Evolutionary conservation across 2,113 vertebrate genomes (phyloP).

Genomic region (Microcebus lehilahytsara): DNA sequence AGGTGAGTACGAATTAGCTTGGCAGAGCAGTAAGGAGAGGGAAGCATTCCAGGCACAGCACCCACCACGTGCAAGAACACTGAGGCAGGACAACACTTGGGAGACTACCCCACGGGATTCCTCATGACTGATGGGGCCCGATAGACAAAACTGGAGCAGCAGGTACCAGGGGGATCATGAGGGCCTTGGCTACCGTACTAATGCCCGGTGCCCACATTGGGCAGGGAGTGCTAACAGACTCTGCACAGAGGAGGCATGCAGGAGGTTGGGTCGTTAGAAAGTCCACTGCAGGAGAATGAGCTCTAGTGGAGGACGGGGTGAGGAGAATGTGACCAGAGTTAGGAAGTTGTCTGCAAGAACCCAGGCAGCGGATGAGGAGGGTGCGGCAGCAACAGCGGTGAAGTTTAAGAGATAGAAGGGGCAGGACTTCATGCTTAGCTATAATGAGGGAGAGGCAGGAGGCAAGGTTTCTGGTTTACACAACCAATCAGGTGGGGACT

Average conservation of each 20-base stretch:
- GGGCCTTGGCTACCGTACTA: not conserved
- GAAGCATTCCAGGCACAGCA: not conserved
- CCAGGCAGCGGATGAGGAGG: not conserved
- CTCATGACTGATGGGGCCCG: not conserved
- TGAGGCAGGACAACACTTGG: not conserved
- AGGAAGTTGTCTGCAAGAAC: not conserved
- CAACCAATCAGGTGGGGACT: not conserved
- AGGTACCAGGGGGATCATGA: too few species aligned
- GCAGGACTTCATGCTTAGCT: not conserved
- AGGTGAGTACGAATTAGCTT: not conserved
- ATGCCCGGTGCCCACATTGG: not conserved
- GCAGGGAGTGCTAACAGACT: not conserved
- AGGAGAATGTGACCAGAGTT: not conserved
- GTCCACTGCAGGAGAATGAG: not conserved
- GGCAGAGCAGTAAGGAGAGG: not conserved
- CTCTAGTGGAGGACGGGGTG: accelerated
- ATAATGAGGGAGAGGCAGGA: not conserved
- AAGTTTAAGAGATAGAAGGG: not conserved
- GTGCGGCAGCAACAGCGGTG: accelerated
- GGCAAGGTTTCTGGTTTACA: not conserved
- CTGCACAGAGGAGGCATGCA: not conserved
- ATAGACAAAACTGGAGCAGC: not conserved
- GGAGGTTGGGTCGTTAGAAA: not conserved
- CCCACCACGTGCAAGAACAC: not conserved
- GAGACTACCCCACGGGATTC: not conserved